These are phyloP conservation scores for Panthera leo DNA, from an alignment of 2,113 vertebrate species.

Conservation along the genomic window DNA sequence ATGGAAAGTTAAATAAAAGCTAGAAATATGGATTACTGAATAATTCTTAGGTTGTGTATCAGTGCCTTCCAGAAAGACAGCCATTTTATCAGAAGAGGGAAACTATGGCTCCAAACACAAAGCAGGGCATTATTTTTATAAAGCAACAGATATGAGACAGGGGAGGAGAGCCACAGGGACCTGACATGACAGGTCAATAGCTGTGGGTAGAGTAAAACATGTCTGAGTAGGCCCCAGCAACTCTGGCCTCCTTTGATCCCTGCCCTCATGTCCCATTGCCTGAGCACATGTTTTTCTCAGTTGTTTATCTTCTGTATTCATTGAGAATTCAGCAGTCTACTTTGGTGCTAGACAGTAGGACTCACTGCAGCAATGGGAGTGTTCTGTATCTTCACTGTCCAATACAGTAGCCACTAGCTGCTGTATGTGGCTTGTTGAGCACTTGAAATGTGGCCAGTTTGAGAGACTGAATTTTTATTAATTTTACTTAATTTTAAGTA, in stretches of 20 bases:
- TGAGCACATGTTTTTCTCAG: not conserved
- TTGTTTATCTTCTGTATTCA: not conserved
- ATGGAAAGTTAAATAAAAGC: not conserved
- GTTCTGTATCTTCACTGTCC: not conserved
- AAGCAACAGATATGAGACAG: not conserved
- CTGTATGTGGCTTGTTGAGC: not conserved
- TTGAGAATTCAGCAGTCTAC: not conserved
- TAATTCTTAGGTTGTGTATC: not conserved
- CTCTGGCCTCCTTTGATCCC: not conserved
- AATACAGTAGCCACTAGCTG: not conserved
- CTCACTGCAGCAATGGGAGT: not conserved
- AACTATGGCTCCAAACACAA: not conserved
- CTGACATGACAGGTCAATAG: not conserved
- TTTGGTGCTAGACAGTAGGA: not conserved
- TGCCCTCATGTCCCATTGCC: not conserved
- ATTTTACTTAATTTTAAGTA: not conserved
- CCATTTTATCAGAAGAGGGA: not conserved
- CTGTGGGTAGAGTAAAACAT: not conserved
- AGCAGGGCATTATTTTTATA: not conserved
- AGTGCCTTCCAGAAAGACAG: not conserved
- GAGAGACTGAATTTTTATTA: not conserved
- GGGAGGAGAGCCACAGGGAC: not conserved
- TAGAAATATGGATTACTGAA: not conserved
- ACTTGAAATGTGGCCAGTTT: not conserved
- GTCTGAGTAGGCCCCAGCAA: not conserved